Evolutionary conservation across 2,888 invertebrate species (phyloP).

Genomic region (Agrochola litura): DNA sequence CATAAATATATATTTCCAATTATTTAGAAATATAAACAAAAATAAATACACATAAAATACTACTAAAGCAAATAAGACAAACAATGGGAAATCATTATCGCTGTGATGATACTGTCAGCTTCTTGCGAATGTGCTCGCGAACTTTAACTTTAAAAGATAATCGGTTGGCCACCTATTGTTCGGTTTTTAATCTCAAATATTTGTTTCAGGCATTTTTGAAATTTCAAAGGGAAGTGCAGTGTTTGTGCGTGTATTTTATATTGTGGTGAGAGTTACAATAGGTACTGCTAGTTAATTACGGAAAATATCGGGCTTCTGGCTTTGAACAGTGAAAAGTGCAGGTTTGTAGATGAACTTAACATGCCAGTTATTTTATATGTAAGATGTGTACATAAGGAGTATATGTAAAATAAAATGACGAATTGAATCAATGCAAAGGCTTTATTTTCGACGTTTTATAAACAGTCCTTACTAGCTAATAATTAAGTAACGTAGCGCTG

Average conservation of each 20-base stretch:
- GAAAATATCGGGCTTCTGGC: constrained; percentile 6
- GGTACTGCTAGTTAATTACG: not conserved
- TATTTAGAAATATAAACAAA: no score
- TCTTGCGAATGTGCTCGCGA: no score
- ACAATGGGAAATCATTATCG: no score
- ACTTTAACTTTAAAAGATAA: no score
- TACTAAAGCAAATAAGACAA: no score
- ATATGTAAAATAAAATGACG: constrained; percentile 75
- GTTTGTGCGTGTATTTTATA: constrained; percentile 17
- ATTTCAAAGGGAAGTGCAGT: not conserved
- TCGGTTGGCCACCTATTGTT: not conserved
- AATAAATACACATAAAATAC: no score
- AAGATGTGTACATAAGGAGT: constrained; percentile 43
- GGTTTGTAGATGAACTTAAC: constrained; percentile 25
- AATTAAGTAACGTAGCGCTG: constrained; percentile 89
- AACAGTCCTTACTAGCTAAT: constrained; percentile 87
- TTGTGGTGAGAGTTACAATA: constrained; percentile 7
- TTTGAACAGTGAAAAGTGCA: constrained; percentile 28
- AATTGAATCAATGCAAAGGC: constrained; percentile 88
- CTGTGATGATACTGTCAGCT: no score
- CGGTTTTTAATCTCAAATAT: not conserved
- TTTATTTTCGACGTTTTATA: constrained; percentile 86
- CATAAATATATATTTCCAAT: no score
- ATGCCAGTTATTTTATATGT: constrained; percentile 30
- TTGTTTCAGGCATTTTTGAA: constrained; percentile 43